These are phyloP conservation scores for Noctua pronuba DNA, from an alignment of 2,888 invertebrate species.

Conservation along the genomic window DNA sequence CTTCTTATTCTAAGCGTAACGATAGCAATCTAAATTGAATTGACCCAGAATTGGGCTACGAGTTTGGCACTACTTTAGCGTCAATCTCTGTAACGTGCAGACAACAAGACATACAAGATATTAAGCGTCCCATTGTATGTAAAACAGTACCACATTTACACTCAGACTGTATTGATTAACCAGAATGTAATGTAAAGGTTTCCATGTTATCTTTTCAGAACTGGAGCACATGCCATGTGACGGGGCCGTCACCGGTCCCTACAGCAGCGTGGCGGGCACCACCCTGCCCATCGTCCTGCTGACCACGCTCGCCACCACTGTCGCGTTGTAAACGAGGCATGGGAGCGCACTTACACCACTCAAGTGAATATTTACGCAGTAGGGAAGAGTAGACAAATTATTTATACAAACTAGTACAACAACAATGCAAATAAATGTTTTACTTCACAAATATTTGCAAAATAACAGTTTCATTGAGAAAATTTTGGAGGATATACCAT, in stretches of 20 bases:
- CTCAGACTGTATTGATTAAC: neutral
- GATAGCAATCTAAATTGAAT: neutral
- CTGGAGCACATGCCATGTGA: conserved; percentile 88
- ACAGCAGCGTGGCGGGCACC: conserved; percentile 87
- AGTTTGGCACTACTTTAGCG: neutral
- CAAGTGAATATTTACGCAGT: conserved; percentile 54
- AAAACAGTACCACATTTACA: neutral
- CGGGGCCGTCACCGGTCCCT: conserved; percentile 88
- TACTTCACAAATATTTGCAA: conserved; percentile 38
- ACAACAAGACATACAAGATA: neutral
- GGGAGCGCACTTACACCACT: conserved; percentile 14
- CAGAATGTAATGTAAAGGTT: neutral
- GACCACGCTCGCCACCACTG: conserved; percentile 85
- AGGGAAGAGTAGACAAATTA: conserved; percentile 65
- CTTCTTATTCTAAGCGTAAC: neutral
- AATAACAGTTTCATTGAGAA: conserved; percentile 15
- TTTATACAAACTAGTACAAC: conserved; percentile 66
- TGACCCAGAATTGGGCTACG: neutral
- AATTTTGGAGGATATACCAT: neutral
- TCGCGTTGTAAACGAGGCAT: conserved; percentile 80
- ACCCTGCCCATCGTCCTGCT: conserved; percentile 83
- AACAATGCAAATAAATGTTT: conserved; percentile 58
- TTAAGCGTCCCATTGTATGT: neutral
- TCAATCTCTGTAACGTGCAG: neutral
- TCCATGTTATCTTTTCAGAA: conserved; percentile 72